Evolutionary conservation across 2,797 vertebrate genomes (phyloP).

Genomic region (Sternotherus odoratus): DNA sequence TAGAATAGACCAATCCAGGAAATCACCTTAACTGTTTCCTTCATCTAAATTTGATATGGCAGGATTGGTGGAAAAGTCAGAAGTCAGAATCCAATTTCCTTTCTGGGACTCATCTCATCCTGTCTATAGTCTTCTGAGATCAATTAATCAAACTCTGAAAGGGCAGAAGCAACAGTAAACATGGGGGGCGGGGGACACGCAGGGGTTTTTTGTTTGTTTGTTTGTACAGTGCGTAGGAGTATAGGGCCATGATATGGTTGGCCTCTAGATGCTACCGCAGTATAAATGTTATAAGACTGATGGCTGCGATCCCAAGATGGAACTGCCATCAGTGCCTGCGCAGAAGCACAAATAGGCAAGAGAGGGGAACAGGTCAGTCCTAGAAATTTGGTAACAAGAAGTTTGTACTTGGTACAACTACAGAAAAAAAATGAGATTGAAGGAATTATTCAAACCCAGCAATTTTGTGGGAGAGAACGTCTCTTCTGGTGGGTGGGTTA

Average conservation of each 20-base stretch:
- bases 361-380: neutral
- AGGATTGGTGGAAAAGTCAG: neutral
- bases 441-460: no score
- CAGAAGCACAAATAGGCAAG: neutral
- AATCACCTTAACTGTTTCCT: neutral
- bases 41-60: neutral
- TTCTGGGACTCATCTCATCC: neutral
- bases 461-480: no score
- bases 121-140: neutral
- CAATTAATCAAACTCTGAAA: neutral
- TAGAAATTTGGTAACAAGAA: neutral
- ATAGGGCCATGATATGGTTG: neutral
- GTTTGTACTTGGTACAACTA: neutral
- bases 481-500: no score
- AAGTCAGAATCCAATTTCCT: accelerated
- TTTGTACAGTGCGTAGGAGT: neutral
- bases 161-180: neutral
- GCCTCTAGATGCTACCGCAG: neutral
- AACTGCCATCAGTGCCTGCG: neutral
- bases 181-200: no score
- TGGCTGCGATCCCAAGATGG: neutral
- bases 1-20: neutral
- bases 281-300: neutral
- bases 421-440: neutral
- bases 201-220: no score